Evolutionary conservation across 1,140 invertebrate genomes (phyloP), one percentile per base, ranked within the genome.

Genomic region (Drosophila navojoa): DNA sequence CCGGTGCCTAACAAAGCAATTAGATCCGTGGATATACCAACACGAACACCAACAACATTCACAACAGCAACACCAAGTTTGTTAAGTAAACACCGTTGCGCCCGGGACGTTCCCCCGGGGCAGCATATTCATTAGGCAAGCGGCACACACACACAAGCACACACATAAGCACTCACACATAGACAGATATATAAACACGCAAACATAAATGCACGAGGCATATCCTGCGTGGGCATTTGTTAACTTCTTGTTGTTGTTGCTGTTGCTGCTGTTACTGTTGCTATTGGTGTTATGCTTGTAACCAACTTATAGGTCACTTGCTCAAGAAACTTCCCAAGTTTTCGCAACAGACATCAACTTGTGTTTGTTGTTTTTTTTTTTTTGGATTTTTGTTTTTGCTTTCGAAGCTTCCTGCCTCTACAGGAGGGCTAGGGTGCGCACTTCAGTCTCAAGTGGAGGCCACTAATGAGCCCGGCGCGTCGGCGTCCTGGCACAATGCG

Each of bases 1-100:
- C 71, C 75, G 82, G 78, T 87, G 76, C 62, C 81, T 87, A 87
- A 86, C 82, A 86, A 87, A 89, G 82, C 84, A 87, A 87, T 87
- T 82, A 87, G 82, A 82, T 77, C 72, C 68, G 81, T 61, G 66
- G 71, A 87, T 76, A 87, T 67, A 72, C 68, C 69, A 81, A 85
- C 69, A 77, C 5, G 19, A 68, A 47, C 62, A 55, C 75, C 76
- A 68, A 69, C 60, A 60, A 82, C 27, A 35, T 3, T 32, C 11
- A 50, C 55, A 53, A 66, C 81, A 66, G 68, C 60, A 62, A 85
- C 52, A 35, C 29, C 29, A 73, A 60, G 63, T 62, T 73, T 73
- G 64, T 69, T 73, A 68, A 73, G 71, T 69, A 73, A 73, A 73
- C 52, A 52, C 32, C 35, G 50, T 19, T 68, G 54, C 38, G 69